Evolutionary conservation across 2,113 vertebrate genomes (phyloP), one percentile per base, ranked within the genome.

Genomic region (Ceuthmochares aereus): DNA sequence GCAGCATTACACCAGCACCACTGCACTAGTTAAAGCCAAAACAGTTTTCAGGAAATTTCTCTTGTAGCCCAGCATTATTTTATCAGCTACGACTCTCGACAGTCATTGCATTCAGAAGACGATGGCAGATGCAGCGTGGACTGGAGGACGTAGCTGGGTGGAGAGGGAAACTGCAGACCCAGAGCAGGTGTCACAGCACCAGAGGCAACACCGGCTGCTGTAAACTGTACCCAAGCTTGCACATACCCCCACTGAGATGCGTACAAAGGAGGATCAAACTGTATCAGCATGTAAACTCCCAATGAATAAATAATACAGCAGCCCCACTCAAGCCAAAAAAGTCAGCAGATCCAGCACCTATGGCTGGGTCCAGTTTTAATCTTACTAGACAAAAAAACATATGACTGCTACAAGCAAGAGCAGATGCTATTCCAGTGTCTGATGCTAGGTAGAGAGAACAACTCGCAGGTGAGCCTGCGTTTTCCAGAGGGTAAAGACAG

Each of bases 181-280:
- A 34, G 19, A 77, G 42, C 36, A 54, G 23, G 15, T 9, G 23
- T 26, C n/a, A 16, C 18, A 34, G 45, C 23, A 74, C 7, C 60
- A 67, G 10, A 89, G 10, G 68, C 49, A 63, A 26, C 30, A 30
- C 23, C 8, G 7, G 47, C 52, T 79, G 54, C 70, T 79, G n/a
- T 62, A 75, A 76, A 47, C 36, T 19, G 56, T 77, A 55, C 17
- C n/a, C 34, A 43, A 37, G n/a, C n/a, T 64, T 54, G 30, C 20
- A 72, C 37, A 37, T 45, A 45, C 42, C 32, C 18, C 7, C 0
- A 1, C 1, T 55, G 15, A 55, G 27, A 30, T 16, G 1, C 0
- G 3, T 19, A 83, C 43, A 64, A 80, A 70, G 45, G 12, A 59
- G 14, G 6, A 54, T 13, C 45, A 47, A 73, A 92, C 21, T 25